A percentile compares a stretch with the other conserved stretches of the same genome.
phyloP scores from a whole-genome alignment of 2,797 vertebrate genomes.

The Pyrocephalus nanus region DNA sequence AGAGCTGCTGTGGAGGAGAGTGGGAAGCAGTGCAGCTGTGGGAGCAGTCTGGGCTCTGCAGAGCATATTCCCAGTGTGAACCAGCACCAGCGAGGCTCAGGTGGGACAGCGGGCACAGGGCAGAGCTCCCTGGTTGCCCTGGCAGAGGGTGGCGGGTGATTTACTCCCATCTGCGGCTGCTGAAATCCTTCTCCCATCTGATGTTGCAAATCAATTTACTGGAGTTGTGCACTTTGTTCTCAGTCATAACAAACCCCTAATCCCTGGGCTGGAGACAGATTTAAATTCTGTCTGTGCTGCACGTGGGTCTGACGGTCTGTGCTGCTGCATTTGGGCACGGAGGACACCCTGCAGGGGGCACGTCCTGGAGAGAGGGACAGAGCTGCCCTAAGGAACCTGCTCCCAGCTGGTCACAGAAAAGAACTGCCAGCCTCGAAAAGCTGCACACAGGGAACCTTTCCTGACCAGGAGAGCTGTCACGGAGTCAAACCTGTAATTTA shows the following conservation, averaged over 20 bases:
- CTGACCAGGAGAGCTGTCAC: background rate
- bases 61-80: accelerated
- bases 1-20: background rate
- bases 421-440: background rate
- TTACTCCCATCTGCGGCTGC: background rate
- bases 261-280: conserved; percentile 31
- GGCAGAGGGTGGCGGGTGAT: background rate
- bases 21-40: accelerated
- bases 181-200: background rate
- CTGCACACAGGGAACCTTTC: background rate
- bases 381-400: background rate
- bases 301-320: background rate
- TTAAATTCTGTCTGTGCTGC: background rate
- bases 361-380: background rate
- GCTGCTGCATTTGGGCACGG: accelerated
- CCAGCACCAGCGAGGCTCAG: background rate
- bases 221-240: conserved; percentile 43
- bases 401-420: background rate
- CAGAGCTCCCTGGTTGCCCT: background rate
- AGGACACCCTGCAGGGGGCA: background rate
- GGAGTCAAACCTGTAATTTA: background rate
- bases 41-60: background rate
- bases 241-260: conserved; percentile 10
- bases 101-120: background rate
- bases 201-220: background rate